These are phyloP conservation scores for Lampris incognitus DNA, from an alignment of 2,113 vertebrate species.

Conservation along the genomic window DNA sequence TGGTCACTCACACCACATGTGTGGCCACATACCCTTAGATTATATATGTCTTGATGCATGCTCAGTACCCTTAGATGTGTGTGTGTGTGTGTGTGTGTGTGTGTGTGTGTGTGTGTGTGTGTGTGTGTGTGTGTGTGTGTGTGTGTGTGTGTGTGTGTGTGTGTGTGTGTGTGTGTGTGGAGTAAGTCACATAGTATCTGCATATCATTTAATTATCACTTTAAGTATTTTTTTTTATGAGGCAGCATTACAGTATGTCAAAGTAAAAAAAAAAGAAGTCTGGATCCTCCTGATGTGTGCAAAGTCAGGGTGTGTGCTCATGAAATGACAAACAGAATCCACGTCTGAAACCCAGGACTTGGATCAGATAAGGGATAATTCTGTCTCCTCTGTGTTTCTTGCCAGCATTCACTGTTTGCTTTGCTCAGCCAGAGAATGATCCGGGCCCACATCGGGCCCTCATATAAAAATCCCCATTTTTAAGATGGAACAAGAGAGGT, in stretches of 20 bases:
- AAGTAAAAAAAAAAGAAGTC: background rate
- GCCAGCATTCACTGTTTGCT: slow-evolving; percentile 77
- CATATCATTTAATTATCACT: background rate
- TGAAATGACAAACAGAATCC: slow-evolving; percentile 30
- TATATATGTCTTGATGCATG: too few relatives aligned
- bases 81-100: background rate
- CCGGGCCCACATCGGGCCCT: slow-evolving; percentile 66
- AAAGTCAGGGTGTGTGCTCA: slow-evolving; percentile 20
- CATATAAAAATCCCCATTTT: slow-evolving; percentile 65
- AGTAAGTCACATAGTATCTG: background rate
- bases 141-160: background rate
- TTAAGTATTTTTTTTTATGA: slow-evolving; percentile 5
- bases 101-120: background rate
- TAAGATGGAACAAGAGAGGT: slow-evolving; percentile 43
- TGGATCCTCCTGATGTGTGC: slow-evolving; percentile 2
- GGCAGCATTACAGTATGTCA: background rate
- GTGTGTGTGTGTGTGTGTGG: background rate
- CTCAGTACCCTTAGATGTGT: too few relatives aligned
- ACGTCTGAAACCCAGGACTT: slow-evolving; percentile 48
- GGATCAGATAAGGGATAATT: slow-evolving; percentile 79
- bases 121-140: background rate
- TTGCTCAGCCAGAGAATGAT: slow-evolving; percentile 69
- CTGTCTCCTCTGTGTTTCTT: slow-evolving; percentile 70
- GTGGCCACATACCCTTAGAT: too few relatives aligned
- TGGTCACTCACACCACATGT: too few relatives aligned